A percentile compares a stretch with the other conserved stretches of the same genome.
Conservation (phyloP, 2,797 vertebrate species). For the Eremophila alpestris region DNA sequence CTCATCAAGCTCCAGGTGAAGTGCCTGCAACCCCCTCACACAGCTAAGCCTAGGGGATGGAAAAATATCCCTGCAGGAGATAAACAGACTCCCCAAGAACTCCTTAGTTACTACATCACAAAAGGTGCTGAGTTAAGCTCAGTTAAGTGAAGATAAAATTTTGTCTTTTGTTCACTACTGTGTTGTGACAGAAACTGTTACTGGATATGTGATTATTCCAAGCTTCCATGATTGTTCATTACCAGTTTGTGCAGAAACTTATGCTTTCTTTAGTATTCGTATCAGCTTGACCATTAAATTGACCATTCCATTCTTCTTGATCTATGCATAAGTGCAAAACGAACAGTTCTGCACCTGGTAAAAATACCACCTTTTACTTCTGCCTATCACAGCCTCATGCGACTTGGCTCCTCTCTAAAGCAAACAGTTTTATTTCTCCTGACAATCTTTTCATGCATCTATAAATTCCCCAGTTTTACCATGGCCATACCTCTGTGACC, state of each 20-base stretch:
- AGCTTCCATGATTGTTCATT: background rate
- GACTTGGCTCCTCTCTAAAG: background rate
- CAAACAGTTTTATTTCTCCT: background rate
- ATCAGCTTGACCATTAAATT: background rate
- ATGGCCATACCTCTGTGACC: fast-evolving
- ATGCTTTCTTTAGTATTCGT: background rate
- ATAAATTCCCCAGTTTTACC: background rate
- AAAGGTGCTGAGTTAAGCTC: background rate
- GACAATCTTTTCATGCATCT: background rate
- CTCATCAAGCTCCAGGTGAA: background rate
- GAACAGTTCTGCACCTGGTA: background rate
- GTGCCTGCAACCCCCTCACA: background rate
- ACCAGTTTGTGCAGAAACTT: background rate
- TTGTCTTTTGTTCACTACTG: fast-evolving
- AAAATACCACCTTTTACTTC: background rate
- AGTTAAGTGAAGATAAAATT: background rate
- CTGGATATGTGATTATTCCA: background rate
- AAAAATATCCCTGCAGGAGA: background rate
- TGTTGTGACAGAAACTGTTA: background rate
- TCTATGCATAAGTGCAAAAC: background rate
- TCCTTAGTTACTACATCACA: background rate
- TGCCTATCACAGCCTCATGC: background rate
- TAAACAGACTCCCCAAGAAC: background rate
- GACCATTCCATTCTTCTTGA: background rate
- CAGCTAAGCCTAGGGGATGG: background rate